Evolutionary conservation across 2,888 invertebrate species (phyloP), one percentile per base, ranked within the genome.

Genomic region (Mesoligia furuncula): DNA sequence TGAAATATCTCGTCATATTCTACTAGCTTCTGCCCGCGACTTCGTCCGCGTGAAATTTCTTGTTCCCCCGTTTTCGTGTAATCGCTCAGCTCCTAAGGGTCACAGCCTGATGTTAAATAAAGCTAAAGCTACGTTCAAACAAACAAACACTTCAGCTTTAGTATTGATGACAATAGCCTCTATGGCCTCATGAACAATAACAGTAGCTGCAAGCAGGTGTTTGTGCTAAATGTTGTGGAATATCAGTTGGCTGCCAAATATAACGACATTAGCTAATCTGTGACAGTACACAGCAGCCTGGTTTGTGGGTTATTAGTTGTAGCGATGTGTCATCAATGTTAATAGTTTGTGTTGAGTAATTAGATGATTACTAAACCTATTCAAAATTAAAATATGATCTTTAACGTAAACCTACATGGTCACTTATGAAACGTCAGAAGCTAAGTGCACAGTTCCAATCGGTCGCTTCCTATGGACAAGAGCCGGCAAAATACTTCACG

Each of bases 181-280:
- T 54, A 20, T 57, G 59, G 61, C 15, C 51, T 74, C 61, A 45
- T 15, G 42, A 24, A 62, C 45, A 59, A 59, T 54, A 69, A 36
- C 54, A 48, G 36, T 61, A 45, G 69, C 42, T 13, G 36, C 48
- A 59, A 57, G 69, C 85, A 83, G 81, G 76, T 84, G 75, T 64
- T 24, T 11, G 76, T 17, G 36, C 73, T 80, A 62, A 70, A 75
- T 70, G 75, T 54, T 64, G 48, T 57, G 27, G 31, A 67, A 76
- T 80, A 70, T 64, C 62, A 42, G 61, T 42, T 24, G 31, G 45
- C 36, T 83, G 83, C 85, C 85, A 83, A 83, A 75, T 84, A 76
- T 70, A 8, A 45, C 17, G 3, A 17, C 51, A 75, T 67, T 57
- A 57, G 15, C 17, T 59, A 59, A 80, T 65, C 54, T 65, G 78